These are phyloP conservation scores for Oreochromis spilurus DNA, from an alignment of 2,113 vertebrate genomes.

Conservation along the genomic window DNA sequence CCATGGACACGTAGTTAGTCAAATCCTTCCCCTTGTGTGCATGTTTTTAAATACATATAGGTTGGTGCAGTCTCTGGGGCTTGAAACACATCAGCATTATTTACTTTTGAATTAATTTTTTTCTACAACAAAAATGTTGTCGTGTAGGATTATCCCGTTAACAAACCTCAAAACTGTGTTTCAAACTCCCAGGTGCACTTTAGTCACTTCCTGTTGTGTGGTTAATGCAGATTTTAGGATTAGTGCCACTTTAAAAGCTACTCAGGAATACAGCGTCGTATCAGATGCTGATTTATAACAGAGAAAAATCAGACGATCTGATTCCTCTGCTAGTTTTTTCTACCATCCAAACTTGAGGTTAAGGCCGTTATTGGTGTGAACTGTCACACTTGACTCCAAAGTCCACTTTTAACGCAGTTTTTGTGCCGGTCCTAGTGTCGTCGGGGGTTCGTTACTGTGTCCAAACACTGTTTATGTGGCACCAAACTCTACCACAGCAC, in stretches of 20 bases:
- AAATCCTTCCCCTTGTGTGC: background rate
- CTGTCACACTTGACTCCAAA: background rate
- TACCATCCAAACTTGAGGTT: background rate
- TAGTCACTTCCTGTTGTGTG: background rate
- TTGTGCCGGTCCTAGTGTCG: background rate
- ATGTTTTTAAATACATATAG: background rate
- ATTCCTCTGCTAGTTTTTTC: background rate
- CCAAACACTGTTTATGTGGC: background rate
- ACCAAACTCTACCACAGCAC: background rate
- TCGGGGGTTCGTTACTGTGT: background rate
- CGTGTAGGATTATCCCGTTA: background rate
- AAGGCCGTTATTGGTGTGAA: background rate
- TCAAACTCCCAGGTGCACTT: slow-evolving; percentile 27
- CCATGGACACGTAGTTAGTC: background rate
- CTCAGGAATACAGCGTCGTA: slow-evolving; percentile 25
- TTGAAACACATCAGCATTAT: background rate
- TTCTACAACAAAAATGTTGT: background rate
- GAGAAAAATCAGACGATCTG: background rate
- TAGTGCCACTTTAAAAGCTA: slow-evolving; percentile 5
- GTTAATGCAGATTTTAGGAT: background rate
- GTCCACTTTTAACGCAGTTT: background rate
- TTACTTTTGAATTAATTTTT: rapidly evolving
- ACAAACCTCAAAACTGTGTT: background rate
- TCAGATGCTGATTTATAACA: background rate
- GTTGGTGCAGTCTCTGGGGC: background rate